Conservation (phyloP, 2,113 vertebrate genomes). For the Phalacrocorax aristotelis region DNA sequence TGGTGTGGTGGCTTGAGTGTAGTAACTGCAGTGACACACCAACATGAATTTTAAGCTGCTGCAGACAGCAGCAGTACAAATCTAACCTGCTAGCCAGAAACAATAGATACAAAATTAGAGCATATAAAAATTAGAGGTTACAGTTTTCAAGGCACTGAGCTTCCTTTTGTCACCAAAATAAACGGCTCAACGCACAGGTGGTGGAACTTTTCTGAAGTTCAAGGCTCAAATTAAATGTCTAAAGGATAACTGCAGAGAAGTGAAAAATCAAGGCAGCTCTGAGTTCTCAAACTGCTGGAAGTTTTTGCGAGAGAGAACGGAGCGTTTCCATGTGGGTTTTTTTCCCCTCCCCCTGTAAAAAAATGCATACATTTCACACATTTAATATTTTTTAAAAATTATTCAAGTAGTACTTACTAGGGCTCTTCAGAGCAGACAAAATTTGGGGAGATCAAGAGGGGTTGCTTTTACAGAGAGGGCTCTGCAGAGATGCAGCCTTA, state of each 20-base stretch:
- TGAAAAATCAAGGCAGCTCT: background rate
- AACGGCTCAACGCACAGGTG: background rate
- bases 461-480: background rate
- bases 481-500: background rate
- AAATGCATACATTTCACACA: background rate
- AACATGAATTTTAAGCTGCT: constrained; percentile 45
- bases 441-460: background rate
- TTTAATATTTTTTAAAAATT: background rate
- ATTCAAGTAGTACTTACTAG: background rate
- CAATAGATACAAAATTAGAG: background rate
- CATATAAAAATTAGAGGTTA: background rate
- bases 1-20: background rate
- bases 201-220: background rate
- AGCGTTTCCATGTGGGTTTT: background rate
- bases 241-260: background rate
- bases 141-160: background rate
- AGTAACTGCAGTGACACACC: constrained; percentile 27
- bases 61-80: background rate
- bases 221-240: background rate
- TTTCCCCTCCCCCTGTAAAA: background rate
- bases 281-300: background rate
- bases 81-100: constrained; percentile 33
- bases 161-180: constrained; percentile 6
- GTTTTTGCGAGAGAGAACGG: background rate
- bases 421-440: background rate